A percentile compares a stretch with the other conserved stretches of the same genome.
Evolutionary conservation across 1,140 invertebrate genomes (phyloP).

Genomic region (Nylanderia fulva): DNA sequence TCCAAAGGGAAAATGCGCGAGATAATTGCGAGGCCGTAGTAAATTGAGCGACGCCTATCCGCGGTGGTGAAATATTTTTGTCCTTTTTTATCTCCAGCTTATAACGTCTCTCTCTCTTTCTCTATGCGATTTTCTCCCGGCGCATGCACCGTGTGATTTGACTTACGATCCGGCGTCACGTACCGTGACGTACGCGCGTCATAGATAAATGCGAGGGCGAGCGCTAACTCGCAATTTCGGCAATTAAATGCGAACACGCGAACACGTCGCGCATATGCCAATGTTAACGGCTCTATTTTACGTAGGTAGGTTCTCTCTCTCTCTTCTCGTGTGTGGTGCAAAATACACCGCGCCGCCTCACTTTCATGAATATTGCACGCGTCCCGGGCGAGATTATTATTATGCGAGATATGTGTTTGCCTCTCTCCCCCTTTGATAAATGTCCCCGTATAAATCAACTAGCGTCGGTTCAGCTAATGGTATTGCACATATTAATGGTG

Average conservation of each 20-base stretch:
- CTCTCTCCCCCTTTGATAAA: conserved; percentile 57
- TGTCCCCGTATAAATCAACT: conserved; percentile 50
- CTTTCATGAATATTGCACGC: conserved; percentile 60
- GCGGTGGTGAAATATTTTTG: conserved; percentile 35
- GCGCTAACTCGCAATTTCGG: conserved; percentile 53
- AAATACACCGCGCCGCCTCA: conserved; percentile 12
- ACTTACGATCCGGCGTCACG: conserved; percentile 36
- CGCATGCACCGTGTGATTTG: conserved; percentile 41
- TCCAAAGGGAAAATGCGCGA: conserved; percentile 4
- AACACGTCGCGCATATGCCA: conserved; percentile 29
- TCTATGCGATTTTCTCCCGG: not conserved
- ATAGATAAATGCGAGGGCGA: conserved; percentile 41
- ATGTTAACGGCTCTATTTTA: conserved; percentile 57
- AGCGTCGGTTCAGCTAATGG: conserved; percentile 40
- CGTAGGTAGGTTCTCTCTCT: not conserved
- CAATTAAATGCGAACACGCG: conserved; percentile 49
- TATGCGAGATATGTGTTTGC: conserved; percentile 43
- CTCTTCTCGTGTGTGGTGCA: not conserved
- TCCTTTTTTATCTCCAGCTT: not conserved
- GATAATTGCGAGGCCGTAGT: conserved; percentile 24
- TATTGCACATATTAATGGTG: conserved; percentile 50
- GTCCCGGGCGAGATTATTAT: conserved; percentile 50
- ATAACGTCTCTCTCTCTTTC: not conserved
- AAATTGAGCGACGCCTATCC: conserved; percentile 37
- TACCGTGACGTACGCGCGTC: conserved; percentile 27